Evolutionary conservation across 2,797 vertebrate species (phyloP).

Genomic region (Danionella dracula): DNA sequence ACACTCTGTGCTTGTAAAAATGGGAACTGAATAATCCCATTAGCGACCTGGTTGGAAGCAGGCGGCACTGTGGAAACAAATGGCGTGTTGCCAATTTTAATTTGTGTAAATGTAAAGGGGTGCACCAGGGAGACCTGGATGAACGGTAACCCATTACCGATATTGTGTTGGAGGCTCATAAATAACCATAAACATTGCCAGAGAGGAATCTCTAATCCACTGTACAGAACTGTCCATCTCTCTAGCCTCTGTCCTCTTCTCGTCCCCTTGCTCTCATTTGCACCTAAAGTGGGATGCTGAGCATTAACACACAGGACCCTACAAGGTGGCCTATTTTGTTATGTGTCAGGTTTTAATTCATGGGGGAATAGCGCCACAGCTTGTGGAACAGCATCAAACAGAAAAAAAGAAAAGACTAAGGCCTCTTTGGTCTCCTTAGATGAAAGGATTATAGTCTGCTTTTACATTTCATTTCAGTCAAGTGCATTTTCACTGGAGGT

Average conservation of each 20-base stretch:
- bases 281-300: slow-evolving; percentile 56
- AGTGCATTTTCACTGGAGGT: slow-evolving; percentile 1
- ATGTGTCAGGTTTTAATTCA: slow-evolving; percentile 65
- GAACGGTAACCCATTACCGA: slow-evolving; percentile 51
- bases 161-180: slow-evolving; percentile 45
- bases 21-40: slow-evolving; percentile 45
- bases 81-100: slow-evolving; percentile 33
- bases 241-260: slow-evolving; percentile 20
- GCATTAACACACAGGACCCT: slow-evolving; percentile 52
- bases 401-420: neutral
- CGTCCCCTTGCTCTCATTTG: slow-evolving; percentile 40
- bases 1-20: slow-evolving; percentile 21
- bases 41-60: slow-evolving; percentile 31
- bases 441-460: slow-evolving; percentile 5
- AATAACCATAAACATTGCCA: slow-evolving; percentile 53
- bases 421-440: neutral
- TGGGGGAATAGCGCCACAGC: slow-evolving; percentile 46
- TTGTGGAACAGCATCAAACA: neutral
- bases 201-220: slow-evolving; percentile 35
- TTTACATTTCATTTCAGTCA: slow-evolving; percentile 9
- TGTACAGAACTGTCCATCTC: slow-evolving; percentile 4
- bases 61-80: slow-evolving; percentile 17
- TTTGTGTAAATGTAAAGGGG: slow-evolving; percentile 30
- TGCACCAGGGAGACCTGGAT: slow-evolving; percentile 31
- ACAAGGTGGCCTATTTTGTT: slow-evolving; percentile 68